Evolutionary conservation across 64 coral and sea anemone genomes (phyloP), one percentile per base, ranked within the genome.

Genomic region (Stichodactyla helianthus): DNA sequence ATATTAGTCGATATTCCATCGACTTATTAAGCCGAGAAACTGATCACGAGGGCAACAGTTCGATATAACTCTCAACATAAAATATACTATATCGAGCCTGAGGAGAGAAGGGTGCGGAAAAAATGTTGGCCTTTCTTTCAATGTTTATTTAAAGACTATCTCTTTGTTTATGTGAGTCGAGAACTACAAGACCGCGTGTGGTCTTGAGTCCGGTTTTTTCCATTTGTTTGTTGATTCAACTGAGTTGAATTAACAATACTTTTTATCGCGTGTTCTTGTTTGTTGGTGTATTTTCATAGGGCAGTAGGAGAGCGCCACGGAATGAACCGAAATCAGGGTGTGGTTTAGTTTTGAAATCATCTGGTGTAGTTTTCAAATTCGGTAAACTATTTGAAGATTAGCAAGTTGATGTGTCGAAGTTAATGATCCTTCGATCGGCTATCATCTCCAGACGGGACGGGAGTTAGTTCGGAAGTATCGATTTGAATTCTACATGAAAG

Each of bases 261-360:
- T 13, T 71, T 10, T 71, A 8, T 27, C 25, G 68, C 12, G n/a
- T 74, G 7, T 74, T 74, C 8, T 74, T 26, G 10, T 74, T 31
- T 74, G 22, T 35, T 74, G n/a, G 5, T 13, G 68, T 31, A 27
- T 27, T 74, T 74, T 26, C 10, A 74, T 71, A 11, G 22, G 65
- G 68, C 68, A 2, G 68, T 22, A 71, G 68, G 23, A 28, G 5
- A 68, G 20, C 63, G 68, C 25, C 4, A 23, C 13, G 17, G 68
- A 74, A 74, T 31, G 68, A 74, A 11, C 25, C 68, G 23, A 74
- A 74, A 74, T 74, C 27, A 26, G 68, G 68, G 68, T 74, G 68
- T 74, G 68, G 25, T 31, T 4, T n/a, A n/a, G n/a, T 11, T 31
- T 23, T 13, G 26, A 74, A 74, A 74, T 74, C 20, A 74, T 26